Evolutionary conservation across 1,140 invertebrate species (phyloP), one percentile per base, ranked within the genome.

Genomic region (Helicorthomorpha holstii): DNA sequence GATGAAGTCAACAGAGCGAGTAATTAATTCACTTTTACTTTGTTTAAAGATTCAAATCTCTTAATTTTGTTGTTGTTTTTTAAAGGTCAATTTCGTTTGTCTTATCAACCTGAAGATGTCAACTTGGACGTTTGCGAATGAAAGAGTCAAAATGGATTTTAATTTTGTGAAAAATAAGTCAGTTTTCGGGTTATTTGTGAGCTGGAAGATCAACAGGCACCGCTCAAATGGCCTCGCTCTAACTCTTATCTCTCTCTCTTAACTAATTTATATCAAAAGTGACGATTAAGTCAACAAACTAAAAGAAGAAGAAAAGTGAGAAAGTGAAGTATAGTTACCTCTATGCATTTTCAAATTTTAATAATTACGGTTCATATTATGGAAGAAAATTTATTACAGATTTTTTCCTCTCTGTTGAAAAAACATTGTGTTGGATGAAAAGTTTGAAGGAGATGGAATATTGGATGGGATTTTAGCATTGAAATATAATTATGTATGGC

Each of bases 1-100:
- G 86, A 92, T 63, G 84, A 88, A 66, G 79, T 88, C 62, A 86
- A 83, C n/a, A 76, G 72, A 58, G 66, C 69, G 72, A 73, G 73
- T 75, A 19, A 46, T 7, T 7, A 34, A 34, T 7, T 7, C 16
- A 16, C 16, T 7, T 7, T 7, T 7, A 7, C 16, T 34, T 7
- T 34, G 16, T 7, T 34, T 34, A 34, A 34, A 34, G 16, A 16
- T 34, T 16, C 7, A 16, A 34, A 7, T 34, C 7, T 16, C 16
- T 7, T 34, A 34, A 34, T 34, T 34, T 7, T 34, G 7, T 34
- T 34, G 7, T 7, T 7, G 7, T 34, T 34, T 34, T 34, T 34
- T 34, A 34, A 34, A 34, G 29, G 29, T 34, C 29, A 34, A 7
- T 34, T 34, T 34, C 7, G 16, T 7, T 16, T 34, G 7, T 34